These are phyloP conservation scores for Limnephilus auricula DNA, from an alignment of 2,888 invertebrate genomes.

Conservation along the genomic window DNA sequence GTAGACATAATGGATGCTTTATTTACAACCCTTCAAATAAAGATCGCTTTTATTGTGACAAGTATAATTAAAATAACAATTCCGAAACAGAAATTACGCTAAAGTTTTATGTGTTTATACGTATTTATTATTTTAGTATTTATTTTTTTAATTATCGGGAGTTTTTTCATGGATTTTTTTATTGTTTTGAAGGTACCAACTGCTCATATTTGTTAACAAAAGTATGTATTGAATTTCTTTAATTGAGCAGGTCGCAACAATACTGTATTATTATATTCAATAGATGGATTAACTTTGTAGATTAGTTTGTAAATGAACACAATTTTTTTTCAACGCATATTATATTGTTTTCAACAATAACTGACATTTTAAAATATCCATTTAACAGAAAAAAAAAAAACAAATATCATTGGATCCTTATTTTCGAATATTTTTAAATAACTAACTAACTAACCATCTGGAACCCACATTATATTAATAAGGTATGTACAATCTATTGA, in stretches of 20 bases:
- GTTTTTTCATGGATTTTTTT: no score
- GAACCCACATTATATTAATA: no score
- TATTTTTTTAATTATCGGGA: neutral
- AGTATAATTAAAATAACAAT: slow-evolving; percentile 23
- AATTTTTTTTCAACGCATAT: neutral
- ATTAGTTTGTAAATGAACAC: neutral
- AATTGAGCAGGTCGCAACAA: neutral
- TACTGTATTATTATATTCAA: neutral
- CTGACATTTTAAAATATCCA: neutral
- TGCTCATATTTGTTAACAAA: neutral
- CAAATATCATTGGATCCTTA: neutral
- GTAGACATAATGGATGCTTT: slow-evolving; percentile 20
- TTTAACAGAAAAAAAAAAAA: neutral
- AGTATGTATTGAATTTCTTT: neutral
- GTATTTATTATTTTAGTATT: neutral
- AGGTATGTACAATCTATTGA: no score
- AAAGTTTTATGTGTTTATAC: neutral
- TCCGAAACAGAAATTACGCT: neutral
- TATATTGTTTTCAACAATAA: neutral
- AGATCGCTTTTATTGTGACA: slow-evolving; percentile 35
- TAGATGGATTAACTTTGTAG: no score
- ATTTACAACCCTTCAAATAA: slow-evolving; percentile 40
- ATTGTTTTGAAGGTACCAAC: no score
- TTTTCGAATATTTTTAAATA: no score
- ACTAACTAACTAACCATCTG: no score